Evolutionary conservation across 2,113 vertebrate species (phyloP).

Genomic region (Cinclus mexicanus): DNA sequence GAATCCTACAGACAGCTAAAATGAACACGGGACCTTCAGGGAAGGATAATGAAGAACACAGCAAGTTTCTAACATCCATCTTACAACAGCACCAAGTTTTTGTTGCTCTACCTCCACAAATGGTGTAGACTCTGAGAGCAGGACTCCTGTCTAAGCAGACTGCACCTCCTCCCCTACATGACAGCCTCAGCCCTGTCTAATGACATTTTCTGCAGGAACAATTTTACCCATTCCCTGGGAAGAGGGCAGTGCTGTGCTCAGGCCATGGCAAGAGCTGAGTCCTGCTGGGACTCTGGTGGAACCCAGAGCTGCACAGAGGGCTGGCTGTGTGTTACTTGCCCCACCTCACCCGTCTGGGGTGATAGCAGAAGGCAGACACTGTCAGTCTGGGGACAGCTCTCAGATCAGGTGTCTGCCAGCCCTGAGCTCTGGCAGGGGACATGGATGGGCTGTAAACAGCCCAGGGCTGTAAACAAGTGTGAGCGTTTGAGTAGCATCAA

Average conservation of each 20-base stretch:
- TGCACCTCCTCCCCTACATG: not conserved
- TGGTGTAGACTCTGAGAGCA: accelerated
- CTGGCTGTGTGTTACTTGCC: accelerated
- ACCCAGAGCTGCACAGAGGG: not conserved
- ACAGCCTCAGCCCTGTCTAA: not conserved
- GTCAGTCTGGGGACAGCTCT: not conserved
- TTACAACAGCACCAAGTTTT: not conserved
- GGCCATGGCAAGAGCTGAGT: not conserved
- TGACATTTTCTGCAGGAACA: not conserved
- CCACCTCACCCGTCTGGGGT: accelerated
- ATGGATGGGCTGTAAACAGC: not conserved
- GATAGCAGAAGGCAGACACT: not conserved
- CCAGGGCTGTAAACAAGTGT: not conserved
- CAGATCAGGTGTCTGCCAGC: not conserved
- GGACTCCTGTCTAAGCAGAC: not conserved
- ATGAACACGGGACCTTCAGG: not conserved
- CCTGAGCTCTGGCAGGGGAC: not conserved
- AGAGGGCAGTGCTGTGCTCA: not conserved
- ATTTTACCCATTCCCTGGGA: not conserved
- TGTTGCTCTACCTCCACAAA: not conserved
- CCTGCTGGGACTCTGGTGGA: accelerated
- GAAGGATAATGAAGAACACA: accelerated
- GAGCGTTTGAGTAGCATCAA: not conserved
- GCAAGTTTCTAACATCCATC: not conserved
- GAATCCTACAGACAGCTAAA: not conserved